Evolutionary conservation across 2,113 vertebrate species (phyloP).

Genomic region (Rhynchomys soricoides): DNA sequence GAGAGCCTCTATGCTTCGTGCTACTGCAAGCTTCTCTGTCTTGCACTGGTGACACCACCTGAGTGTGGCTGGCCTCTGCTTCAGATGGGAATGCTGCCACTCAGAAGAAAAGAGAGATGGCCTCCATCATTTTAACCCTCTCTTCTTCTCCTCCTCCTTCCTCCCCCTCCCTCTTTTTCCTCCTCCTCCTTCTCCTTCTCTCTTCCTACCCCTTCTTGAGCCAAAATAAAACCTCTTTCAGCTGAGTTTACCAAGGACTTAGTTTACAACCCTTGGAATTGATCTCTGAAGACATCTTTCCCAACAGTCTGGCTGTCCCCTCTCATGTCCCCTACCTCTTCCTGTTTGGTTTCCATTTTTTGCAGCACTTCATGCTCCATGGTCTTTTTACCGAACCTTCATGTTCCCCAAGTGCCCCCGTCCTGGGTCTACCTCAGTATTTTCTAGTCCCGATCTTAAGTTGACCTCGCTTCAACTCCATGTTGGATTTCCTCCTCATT

Average conservation of each 20-base stretch:
- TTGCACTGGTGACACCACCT: background rate
- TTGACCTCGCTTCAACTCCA: background rate
- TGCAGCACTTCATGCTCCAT: too few species aligned
- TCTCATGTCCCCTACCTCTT: background rate
- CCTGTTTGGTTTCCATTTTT: background rate
- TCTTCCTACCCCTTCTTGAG: background rate
- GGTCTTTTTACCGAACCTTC: background rate
- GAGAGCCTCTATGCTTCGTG: background rate
- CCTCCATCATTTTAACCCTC: background rate
- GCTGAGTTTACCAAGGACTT: background rate
- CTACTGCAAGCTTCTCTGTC: background rate
- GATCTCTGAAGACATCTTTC: background rate
- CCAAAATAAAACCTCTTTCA: background rate
- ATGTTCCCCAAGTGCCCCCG: background rate
- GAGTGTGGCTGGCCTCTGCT: background rate
- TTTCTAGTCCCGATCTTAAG: background rate
- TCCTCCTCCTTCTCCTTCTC: rapidly evolving
- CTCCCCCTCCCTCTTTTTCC: background rate
- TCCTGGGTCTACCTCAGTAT: rapidly evolving
- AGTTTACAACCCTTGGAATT: background rate
- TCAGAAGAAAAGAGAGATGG: background rate
- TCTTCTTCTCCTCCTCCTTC: background rate
- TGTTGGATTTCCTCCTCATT: background rate
- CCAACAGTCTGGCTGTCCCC: background rate
- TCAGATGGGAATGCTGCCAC: background rate